phyloP scores from a whole-genome alignment of 2,797 vertebrate genomes.

The Trichosurus vulpecula region DNA sequence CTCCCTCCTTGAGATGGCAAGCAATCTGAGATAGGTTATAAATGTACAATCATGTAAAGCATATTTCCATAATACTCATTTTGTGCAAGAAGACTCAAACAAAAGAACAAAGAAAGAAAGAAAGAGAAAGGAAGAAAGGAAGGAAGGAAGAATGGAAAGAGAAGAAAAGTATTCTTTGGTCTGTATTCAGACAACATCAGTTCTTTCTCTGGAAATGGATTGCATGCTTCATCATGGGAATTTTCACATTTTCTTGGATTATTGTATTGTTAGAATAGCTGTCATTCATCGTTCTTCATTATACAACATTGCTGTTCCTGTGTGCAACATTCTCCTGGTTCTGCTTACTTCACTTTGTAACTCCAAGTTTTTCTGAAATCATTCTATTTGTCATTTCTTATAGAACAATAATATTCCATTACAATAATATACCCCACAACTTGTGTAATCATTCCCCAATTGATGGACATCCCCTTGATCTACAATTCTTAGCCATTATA shows the following conservation, averaged over 20 bases:
- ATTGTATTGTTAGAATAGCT: too few species aligned
- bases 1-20: not conserved
- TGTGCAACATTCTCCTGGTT: not conserved
- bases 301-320: not conserved
- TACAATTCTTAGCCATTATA: not conserved
- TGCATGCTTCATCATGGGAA: not conserved
- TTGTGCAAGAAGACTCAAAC: not conserved
- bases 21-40: not conserved
- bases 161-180: not conserved
- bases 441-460: not conserved
- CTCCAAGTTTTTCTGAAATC: not conserved
- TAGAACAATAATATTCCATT: not conserved
- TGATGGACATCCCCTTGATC: not conserved
- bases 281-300: not conserved
- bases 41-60: not conserved
- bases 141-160: too few species aligned
- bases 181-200: not conserved
- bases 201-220: not conserved
- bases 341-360: not conserved
- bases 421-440: not conserved
- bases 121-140: too few species aligned
- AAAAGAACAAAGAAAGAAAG: too few species aligned
- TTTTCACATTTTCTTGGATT: not conserved
- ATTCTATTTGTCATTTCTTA: not conserved
- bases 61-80: not conserved